A percentile compares a stretch with the other conserved stretches of the same genome.
These are phyloP conservation scores for Petrocephalus microphthalmus DNA, from an alignment of 2,113 vertebrate genomes.

Conservation along the genomic window DNA sequence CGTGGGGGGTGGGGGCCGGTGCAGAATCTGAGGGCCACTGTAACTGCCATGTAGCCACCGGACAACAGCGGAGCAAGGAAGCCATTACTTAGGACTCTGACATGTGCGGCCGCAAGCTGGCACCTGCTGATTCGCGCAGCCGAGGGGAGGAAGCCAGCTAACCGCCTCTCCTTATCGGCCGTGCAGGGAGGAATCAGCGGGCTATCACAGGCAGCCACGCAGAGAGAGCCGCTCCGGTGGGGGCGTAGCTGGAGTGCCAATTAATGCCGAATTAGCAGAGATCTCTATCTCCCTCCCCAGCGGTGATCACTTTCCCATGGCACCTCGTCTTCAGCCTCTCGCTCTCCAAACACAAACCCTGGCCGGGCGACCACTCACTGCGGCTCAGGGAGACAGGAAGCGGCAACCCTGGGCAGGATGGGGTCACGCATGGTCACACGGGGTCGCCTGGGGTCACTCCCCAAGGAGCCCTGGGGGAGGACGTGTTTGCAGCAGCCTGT, in stretches of 20 bases:
- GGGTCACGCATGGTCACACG: background rate
- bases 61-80: constrained; percentile 28
- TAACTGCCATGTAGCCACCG: background rate
- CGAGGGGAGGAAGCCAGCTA: constrained; percentile 67
- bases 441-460: background rate
- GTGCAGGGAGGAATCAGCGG: constrained; percentile 41
- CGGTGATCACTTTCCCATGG: background rate
- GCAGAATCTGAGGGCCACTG: background rate
- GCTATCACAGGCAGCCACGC: constrained; percentile 47
- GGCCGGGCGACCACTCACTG: background rate
- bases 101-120: constrained; percentile 43
- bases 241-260: background rate
- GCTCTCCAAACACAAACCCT: background rate
- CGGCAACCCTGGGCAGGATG: background rate
- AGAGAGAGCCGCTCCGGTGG: constrained; percentile 11
- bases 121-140: constrained; percentile 57
- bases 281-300: constrained; percentile 2
- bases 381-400: background rate
- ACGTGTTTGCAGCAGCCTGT: background rate
- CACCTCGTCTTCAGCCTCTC: background rate
- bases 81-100: constrained; percentile 42
- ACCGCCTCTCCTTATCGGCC: constrained; percentile 59
- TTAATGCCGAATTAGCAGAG: background rate
- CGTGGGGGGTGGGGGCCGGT: background rate
- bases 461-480: background rate